phyloP scores from a whole-genome alignment of 2,113 vertebrate species.

The Labeo catla region DNA sequence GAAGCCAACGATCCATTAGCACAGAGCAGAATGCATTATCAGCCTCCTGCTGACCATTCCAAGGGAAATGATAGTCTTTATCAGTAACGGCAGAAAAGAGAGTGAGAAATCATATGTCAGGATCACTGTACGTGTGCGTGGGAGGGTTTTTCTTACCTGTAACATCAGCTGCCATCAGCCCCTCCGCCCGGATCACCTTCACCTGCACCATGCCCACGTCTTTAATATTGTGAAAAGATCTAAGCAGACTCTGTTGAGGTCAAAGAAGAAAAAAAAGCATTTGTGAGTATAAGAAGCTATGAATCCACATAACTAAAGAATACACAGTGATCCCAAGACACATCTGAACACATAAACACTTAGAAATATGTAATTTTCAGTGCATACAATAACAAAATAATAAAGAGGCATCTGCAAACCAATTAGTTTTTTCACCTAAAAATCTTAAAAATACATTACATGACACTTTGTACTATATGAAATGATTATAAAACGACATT shows the following conservation, averaged over 20 bases:
- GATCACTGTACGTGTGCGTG: conserved; percentile 22
- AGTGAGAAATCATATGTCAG: conserved; percentile 15
- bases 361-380: not conserved
- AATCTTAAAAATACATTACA: not conserved
- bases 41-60: conserved; percentile 25
- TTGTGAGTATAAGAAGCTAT: not conserved
- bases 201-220: conserved; percentile 97
- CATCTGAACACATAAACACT: not conserved
- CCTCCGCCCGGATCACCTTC: conserved; percentile 96
- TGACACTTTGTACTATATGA: not conserved
- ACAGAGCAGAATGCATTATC: conserved; percentile 26
- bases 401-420: not conserved
- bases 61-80: conserved; percentile 35
- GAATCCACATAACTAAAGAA: conserved; percentile 3
- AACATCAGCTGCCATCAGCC: conserved; percentile 97
- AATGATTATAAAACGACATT: not conserved
- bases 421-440: not conserved
- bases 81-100: conserved; percentile 38
- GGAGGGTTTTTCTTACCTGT: conserved; percentile 81
- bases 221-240: conserved; percentile 90
- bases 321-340: not conserved
- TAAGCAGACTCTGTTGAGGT: conserved; percentile 85
- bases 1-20: conserved; percentile 38
- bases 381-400: not conserved
- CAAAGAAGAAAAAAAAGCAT: conserved; percentile 64